Evolutionary conservation across 2,888 invertebrate species (phyloP).

Genomic region (Lasioglossum marginatum): DNA sequence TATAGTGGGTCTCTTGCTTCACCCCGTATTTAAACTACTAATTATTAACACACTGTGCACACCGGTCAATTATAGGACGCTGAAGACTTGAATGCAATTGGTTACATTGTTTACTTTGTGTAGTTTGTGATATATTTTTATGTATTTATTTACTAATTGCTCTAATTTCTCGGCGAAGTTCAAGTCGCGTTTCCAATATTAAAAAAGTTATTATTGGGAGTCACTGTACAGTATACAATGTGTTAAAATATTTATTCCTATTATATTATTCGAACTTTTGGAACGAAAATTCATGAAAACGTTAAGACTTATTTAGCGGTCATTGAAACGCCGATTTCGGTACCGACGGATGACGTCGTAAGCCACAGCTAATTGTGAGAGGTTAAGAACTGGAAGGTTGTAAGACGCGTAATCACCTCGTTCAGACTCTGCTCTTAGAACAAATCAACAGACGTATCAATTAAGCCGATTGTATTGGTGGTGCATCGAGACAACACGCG

Average conservation of each 20-base stretch:
- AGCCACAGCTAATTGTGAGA: background rate
- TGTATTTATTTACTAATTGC: too few relatives aligned
- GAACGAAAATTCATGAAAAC: background rate
- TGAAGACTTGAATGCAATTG: too few relatives aligned
- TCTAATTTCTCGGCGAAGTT: too few relatives aligned
- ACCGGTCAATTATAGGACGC: too few relatives aligned
- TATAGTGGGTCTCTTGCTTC: too few relatives aligned
- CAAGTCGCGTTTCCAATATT: background rate
- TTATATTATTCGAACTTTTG: background rate
- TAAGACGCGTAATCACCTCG: slow-evolving; percentile 10
- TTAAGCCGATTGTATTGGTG: slow-evolving; percentile 43
- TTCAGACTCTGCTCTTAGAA: slow-evolving; percentile 10
- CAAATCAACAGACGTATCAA: slow-evolving; percentile 32
- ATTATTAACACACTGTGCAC: too few relatives aligned
- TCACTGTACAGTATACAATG: background rate
- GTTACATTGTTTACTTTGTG: too few relatives aligned
- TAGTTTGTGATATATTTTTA: too few relatives aligned
- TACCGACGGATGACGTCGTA: background rate
- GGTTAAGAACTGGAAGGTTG: background rate
- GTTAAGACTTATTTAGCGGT: background rate
- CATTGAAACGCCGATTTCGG: background rate
- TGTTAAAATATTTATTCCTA: too few relatives aligned
- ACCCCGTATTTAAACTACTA: too few relatives aligned
- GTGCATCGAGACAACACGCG: slow-evolving; percentile 29
- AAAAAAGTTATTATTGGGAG: background rate